These are phyloP conservation scores for Neodiprion pinetum DNA, from an alignment of 1,140 invertebrate species.

Conservation along the genomic window DNA sequence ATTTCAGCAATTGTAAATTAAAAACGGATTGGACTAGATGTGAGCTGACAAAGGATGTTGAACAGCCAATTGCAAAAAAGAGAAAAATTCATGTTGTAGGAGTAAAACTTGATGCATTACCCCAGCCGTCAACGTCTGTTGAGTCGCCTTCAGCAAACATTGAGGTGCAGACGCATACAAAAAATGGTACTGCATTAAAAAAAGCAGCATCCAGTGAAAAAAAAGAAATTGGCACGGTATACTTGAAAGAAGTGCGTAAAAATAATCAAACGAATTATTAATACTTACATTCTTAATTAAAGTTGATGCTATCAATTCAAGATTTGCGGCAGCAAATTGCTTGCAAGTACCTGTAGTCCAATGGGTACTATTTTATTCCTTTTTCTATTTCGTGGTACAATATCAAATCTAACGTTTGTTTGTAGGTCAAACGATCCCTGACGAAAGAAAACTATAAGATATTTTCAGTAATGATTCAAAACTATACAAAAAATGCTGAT, in stretches of 20 bases:
- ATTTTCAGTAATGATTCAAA: slow-evolving; percentile 66
- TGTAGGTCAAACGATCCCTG: slow-evolving; percentile 65
- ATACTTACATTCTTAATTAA: not conserved
- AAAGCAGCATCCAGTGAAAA: slow-evolving; percentile 34
- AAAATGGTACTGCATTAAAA: slow-evolving; percentile 45
- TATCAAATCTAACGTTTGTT: slow-evolving; percentile 56
- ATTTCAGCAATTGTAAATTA: slow-evolving; percentile 30
- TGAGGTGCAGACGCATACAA: slow-evolving; percentile 30
- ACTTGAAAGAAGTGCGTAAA: slow-evolving; percentile 43
- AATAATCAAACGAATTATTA: not conserved
- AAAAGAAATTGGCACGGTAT: slow-evolving; percentile 41
- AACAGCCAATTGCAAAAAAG: slow-evolving; percentile 50
- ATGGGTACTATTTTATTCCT: not conserved
- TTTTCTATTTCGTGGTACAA: slow-evolving; percentile 28
- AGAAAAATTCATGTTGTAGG: slow-evolving; percentile 65
- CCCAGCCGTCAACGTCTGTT: slow-evolving; percentile 42
- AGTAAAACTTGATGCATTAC: slow-evolving; percentile 41
- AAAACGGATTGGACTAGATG: slow-evolving; percentile 38
- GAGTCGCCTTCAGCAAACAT: slow-evolving; percentile 58
- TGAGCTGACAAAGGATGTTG: slow-evolving; percentile 47
- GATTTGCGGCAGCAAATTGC: too few relatives aligned
- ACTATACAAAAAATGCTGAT: slow-evolving; percentile 65
- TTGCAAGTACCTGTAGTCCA: slow-evolving; percentile 19
- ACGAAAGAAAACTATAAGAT: slow-evolving; percentile 62
- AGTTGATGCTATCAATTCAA: too few relatives aligned